Percentiles rank a stretch among this genome's conserved stretches.
These are phyloP conservation scores for Gymnocypris eckloni DNA, from an alignment of 2,797 vertebrate genomes.

Conservation along the genomic window DNA sequence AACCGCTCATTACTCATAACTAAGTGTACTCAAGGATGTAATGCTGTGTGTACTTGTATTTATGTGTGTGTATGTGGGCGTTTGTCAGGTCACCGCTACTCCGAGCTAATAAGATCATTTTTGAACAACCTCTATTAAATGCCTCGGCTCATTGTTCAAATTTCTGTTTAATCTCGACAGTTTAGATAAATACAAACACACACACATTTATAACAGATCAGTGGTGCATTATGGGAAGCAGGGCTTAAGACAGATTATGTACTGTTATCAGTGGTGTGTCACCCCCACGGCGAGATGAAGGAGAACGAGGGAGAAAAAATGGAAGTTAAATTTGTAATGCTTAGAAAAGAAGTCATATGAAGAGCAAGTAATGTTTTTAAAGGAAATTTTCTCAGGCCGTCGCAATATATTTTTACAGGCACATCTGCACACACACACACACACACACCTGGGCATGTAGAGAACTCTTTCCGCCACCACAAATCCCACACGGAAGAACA, in stretches of 20 bases:
- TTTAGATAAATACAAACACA: slow-evolving; percentile 15
- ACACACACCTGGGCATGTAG: slow-evolving; percentile 90
- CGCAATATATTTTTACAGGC: slow-evolving; percentile 13
- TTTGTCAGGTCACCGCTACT: not conserved
- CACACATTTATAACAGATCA: not conserved
- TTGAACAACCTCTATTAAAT: slow-evolving; percentile 38
- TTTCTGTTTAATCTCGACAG: slow-evolving; percentile 15
- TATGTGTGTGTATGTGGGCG: not conserved
- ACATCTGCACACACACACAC: not conserved
- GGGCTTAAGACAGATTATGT: slow-evolving; percentile 42
- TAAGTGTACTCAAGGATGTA: not conserved
- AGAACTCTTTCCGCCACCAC: slow-evolving; percentile 97
- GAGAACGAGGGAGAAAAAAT: slow-evolving; percentile 15
- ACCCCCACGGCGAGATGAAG: not conserved
- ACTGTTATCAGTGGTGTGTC: slow-evolving; percentile 33
- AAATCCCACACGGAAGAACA: slow-evolving; percentile 98
- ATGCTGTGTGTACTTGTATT: not conserved
- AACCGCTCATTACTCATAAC: slow-evolving; percentile 33
- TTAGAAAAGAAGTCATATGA: not conserved
- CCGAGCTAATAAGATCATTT: slow-evolving; percentile 48
- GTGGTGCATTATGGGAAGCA: slow-evolving; percentile 32
- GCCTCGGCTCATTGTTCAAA: slow-evolving; percentile 38
- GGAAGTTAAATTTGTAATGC: slow-evolving; percentile 16
- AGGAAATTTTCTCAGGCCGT: not conserved
- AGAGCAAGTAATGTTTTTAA: slow-evolving; percentile 14